Base-by-base conservation (phyloP, 2,888 invertebrate genomes). In the Pyrochroa serraticornis region DNA sequence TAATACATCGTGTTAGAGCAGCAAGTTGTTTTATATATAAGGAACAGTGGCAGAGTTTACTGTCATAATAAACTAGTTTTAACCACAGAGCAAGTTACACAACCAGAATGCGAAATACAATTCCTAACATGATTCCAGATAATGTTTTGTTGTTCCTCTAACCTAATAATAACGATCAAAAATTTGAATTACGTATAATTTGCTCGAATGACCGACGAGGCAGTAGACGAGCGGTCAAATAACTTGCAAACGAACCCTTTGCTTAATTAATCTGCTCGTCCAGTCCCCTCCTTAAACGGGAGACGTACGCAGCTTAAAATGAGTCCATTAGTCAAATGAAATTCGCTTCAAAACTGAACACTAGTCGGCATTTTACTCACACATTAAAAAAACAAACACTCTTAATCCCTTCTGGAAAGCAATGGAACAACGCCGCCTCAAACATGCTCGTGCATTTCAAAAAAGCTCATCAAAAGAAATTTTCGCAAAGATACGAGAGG, bases 311-410 rank as follows among this genome's bases (percentile, higher is more conserved):
- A 43, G 55, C 45, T 44, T 56, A 14, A 33, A 50, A 57, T 51
- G 45, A 57, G 46, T 39, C 57, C 57, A 57, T 57, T 57, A 57
- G 30, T 12, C 30, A 47, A 37, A 57, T 57, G 57, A 57, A 48
- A 57, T 51, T 50, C 50, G 31, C 55, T 42, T 49, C 38, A 42
- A 48, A 47, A 41, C 43, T 43, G 35, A 39, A 38, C 45, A 33
- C 38, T 33, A 45, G 12, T 34, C 7, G 22, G 36, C 8, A 7
- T 36, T 31, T 37, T 33, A 37, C 37, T 30, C n/a, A 8, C 5
- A 32, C 49, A 49, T 49, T 41, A 41, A 33, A 8, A 35, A 8
- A 31, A 34, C 36, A 9, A 36, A 31, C 36, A 30, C 47, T 9
- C 30, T 47, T 42, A 35, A 51, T 43, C 43, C 30, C 43, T 36